Base-by-base conservation (phyloP, 2,113 vertebrate genomes). In the Ictalurus punctatus region DNA sequence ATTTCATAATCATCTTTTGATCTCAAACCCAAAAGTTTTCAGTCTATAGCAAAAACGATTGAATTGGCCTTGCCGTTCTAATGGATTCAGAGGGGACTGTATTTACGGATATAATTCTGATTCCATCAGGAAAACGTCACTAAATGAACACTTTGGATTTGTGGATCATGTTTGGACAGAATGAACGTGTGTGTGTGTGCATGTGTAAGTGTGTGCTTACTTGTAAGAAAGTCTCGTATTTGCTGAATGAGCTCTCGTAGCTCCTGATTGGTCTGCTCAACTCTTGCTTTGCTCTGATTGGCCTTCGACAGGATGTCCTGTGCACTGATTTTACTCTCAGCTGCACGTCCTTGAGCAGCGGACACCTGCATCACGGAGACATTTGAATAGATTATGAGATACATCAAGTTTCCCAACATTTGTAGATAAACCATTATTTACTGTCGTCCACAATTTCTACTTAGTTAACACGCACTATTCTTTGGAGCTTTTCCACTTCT, bases 401-500 rank as follows among this genome's bases (percentile, higher is more conserved):
- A 14, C 16, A 82, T 34, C 3, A 21, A 56, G 78, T 56, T 30
- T 56, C 73, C 71, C 9, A 52, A 54, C 12, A 48, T 37, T 37
- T 37, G 30, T 73, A 34, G 69, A 27, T 25, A 65, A 65, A 25
- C 6, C 34, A n/a, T 78, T 17, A 30, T 59, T n/a, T 44, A 44
- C 34, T 83, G 8, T 10, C 9, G n/a, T 34, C 16, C 52, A 34
- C 44, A 6, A 44, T 6, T 44, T 52, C 48, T 52, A 0, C 9
- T 52, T 52, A 52, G 48, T 52, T 25, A 74, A 27, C n/a, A 86
- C 94, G 91, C 94, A 99, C 98, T 98, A 97, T 96, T 93, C 95
- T 96, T 88, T 97, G 98, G 88, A 99, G 98, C 92, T 98, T 96
- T 91, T 99, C 97, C 89, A 98, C 97, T 90, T 99, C 98, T 90